These are phyloP conservation scores for Leguminivora glycinivorella DNA, from an alignment of 1,140 invertebrate species.

Conservation along the genomic window DNA sequence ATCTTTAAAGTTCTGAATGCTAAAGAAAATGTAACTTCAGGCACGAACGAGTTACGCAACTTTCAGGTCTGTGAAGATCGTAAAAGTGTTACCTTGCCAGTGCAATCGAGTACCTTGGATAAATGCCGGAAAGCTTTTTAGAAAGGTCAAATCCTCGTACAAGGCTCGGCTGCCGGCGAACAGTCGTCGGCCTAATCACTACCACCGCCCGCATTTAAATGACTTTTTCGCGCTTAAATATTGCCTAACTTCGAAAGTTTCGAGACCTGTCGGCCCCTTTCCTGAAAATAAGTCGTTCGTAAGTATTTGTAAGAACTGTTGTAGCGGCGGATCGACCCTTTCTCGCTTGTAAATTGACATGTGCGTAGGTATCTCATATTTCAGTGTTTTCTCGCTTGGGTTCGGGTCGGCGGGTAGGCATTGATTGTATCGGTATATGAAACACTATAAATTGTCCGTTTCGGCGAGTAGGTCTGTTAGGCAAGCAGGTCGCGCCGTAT, in stretches of 20 bases:
- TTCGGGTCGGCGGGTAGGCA: conserved; percentile 33
- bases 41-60: neutral
- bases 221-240: conserved; percentile 56
- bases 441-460: conserved; percentile 68
- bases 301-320: conserved; percentile 30
- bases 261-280: conserved; percentile 47
- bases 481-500: conserved; percentile 61
- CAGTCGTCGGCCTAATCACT: conserved; percentile 60
- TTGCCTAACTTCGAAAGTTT: conserved; percentile 48
- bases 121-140: conserved; percentile 30
- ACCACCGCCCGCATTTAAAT: conserved; percentile 70
- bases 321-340: conserved; percentile 50
- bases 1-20: conserved; percentile 13
- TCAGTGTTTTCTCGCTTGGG: conserved; percentile 55
- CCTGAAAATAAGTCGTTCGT: conserved; percentile 35
- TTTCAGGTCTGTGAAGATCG: neutral
- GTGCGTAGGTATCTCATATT: conserved; percentile 64
- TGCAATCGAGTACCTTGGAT: neutral
- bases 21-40: conserved; percentile 18
- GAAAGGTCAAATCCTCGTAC: conserved; percentile 42
- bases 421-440: conserved; percentile 62
- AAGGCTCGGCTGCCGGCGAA: conserved; percentile 34
- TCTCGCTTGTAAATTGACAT: conserved; percentile 58
- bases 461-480: conserved; percentile 51
- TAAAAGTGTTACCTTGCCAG: conserved; percentile 9